Evolutionary conservation across 2,888 invertebrate genomes (phyloP).

Genomic region (Cataglyphis altisquamis): DNA sequence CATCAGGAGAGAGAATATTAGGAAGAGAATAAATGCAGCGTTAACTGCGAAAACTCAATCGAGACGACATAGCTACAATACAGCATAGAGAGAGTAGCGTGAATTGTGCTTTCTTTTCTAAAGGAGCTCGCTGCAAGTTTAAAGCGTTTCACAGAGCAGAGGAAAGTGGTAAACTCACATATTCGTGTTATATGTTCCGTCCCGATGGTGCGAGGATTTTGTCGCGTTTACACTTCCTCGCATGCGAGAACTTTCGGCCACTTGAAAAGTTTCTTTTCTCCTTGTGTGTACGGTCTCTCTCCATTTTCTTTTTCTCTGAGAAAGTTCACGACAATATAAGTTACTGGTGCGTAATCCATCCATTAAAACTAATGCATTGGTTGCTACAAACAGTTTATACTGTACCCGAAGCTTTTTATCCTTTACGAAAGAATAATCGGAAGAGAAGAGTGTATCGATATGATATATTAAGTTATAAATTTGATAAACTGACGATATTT

Average conservation of each 20-base stretch:
- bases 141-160: constrained; percentile 59
- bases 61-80: constrained; percentile 39
- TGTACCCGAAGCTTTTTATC: background rate
- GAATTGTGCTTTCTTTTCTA: constrained; percentile 51
- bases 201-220: constrained; percentile 24
- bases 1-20: constrained; percentile 30
- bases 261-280: constrained; percentile 22
- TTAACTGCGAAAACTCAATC: constrained; percentile 64
- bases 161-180: constrained; percentile 60
- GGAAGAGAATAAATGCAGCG: constrained; percentile 53
- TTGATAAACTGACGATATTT: background rate
- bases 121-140: constrained; percentile 60
- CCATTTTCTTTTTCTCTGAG: background rate
- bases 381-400: background rate
- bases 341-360: constrained; percentile 10
- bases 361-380: constrained; percentile 13
- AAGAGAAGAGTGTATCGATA: background rate
- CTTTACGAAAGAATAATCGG: background rate
- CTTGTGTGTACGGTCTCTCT: background rate
- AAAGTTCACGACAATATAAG: constrained; percentile 16
- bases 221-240: constrained; percentile 42
- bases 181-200: constrained; percentile 40
- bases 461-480: constrained; percentile 3
- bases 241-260: constrained; percentile 45
- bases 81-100: background rate